Conservation (phyloP, 2,797 vertebrate species). For the Alfaro cultratus region DNA sequence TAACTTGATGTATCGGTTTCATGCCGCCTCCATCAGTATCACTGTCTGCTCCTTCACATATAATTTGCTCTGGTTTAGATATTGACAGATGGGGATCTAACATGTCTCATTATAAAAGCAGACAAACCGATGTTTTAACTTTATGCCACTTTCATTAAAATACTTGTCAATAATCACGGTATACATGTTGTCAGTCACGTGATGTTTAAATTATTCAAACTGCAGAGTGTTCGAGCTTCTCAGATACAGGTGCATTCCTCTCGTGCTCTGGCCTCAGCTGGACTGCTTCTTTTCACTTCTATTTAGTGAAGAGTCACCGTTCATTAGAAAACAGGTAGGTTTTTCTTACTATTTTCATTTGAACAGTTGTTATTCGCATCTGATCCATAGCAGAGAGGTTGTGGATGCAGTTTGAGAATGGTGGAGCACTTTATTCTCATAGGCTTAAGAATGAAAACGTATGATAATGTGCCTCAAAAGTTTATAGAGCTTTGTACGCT, state of each 20-base stretch:
- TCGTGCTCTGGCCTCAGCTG: constrained; percentile 11
- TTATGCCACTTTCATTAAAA: background rate
- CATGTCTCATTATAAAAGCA: background rate
- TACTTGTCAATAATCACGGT: constrained; percentile 21
- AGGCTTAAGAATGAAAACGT: background rate
- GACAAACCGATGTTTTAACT: background rate
- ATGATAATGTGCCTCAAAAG: background rate
- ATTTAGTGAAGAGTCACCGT: background rate
- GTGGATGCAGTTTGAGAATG: constrained; percentile 9
- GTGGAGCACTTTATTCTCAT: background rate
- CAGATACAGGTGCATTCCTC: constrained; percentile 28
- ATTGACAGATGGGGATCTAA: background rate
- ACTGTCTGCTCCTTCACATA: background rate
- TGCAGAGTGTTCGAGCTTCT: constrained; percentile 50
- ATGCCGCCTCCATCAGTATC: constrained; percentile 16
- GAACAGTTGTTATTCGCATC: background rate
- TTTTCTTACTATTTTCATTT: constrained; percentile 13
- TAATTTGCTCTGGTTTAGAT: background rate
- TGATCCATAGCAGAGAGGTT: background rate
- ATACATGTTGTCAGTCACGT: constrained; percentile 26
- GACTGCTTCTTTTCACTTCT: constrained; percentile 23
- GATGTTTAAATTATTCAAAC: constrained; percentile 73
- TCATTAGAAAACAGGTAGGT: constrained; percentile 56
- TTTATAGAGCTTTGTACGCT: background rate
- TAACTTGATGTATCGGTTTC: constrained; percentile 57